A percentile compares a stretch with the other conserved stretches of the same genome.
Conservation (phyloP, 2,888 invertebrate genomes). For the Meghimatium bilineatum region DNA sequence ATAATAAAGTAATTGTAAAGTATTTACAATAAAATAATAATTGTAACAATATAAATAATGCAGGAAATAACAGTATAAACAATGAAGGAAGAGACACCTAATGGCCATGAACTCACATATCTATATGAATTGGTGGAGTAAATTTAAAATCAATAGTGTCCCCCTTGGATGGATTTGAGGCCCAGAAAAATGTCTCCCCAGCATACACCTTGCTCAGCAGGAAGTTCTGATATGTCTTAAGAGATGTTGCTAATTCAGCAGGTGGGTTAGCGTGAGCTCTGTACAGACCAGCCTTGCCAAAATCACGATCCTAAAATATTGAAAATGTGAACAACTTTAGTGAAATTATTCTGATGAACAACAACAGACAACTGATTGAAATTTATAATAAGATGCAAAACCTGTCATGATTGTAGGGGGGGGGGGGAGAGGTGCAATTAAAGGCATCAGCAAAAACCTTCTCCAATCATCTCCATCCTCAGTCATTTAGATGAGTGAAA, state of each 20-base stretch:
- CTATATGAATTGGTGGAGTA: constrained; percentile 83
- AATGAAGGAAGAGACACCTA: too few species aligned
- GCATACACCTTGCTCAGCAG: constrained; percentile 88
- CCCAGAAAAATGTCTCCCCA: constrained; percentile 95
- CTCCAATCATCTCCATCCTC: too few species aligned
- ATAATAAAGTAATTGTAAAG: too few species aligned
- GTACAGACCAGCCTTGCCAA: constrained; percentile 86
- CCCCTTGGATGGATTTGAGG: constrained; percentile 87
- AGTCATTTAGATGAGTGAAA: too few species aligned
- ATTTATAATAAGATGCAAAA: too few species aligned
- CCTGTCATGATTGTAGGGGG: too few species aligned
- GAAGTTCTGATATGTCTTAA: constrained; percentile 88
- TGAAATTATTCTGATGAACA: too few species aligned
- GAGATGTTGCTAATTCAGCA: constrained; percentile 82
- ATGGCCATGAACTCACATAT: constrained; percentile 84
- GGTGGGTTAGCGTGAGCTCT: constrained; percentile 76
- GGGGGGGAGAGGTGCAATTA: too few species aligned
- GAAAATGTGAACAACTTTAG: background rate
- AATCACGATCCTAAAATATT: constrained; percentile 86
- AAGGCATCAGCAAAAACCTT: too few species aligned
- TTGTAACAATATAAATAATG: too few species aligned
- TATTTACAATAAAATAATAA: too few species aligned
- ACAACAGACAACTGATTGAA: too few species aligned
- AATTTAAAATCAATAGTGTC: constrained; percentile 90
- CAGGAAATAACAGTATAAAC: background rate